Base-by-base conservation (phyloP, 2,797 vertebrate genomes). In the Esox masquinongy region DNA sequence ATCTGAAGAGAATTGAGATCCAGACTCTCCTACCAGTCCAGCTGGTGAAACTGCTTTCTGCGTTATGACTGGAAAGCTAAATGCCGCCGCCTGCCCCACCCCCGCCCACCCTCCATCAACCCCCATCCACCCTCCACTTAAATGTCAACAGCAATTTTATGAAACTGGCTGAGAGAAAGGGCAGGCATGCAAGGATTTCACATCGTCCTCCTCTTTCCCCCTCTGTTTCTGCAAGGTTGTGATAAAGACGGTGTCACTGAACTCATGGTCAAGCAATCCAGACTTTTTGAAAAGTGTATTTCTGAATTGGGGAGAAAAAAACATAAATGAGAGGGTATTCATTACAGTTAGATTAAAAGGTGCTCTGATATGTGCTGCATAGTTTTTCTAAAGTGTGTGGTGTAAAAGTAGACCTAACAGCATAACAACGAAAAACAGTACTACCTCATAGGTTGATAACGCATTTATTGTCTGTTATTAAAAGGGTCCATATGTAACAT, bases 101-200 rank as follows among this genome's bases (percentile, higher is more conserved):
- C 79, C 83, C 74, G 74, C 26, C 64, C 43, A 75, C 82, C 76
- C 76, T 39, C 36, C 36, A 5, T 39, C 36, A 5, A 39, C 74
- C 82, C 81, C 76, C 87, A 81, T 76, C 82, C 84, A 83, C 84
- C 84, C 84, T 82, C 87, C 87, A 86, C 69, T 86, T 31, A 93
- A 92, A 94, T 93, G 92, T 93, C 94, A 94, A 80, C 85, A 92
- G 82, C 84, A 87, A 92, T 94, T 91, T 90, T 74, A 87, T 90
- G 82, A 87, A 83, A 81, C 79, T 80, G 72, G 77, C 70, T 53
- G 68, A 78, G 76, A 87, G 88, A 90, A 84, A 85, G 77, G 85
- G 87, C 92, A 50, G 59, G 24, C 29, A 73, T 26, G 31, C 53
- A 31, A 76, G 56, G 66, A 61, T 53, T 53, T 24, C 31, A 31